These are phyloP conservation scores for Mellilla xanthometata DNA, from an alignment of 2,888 invertebrate genomes.

Conservation along the genomic window DNA sequence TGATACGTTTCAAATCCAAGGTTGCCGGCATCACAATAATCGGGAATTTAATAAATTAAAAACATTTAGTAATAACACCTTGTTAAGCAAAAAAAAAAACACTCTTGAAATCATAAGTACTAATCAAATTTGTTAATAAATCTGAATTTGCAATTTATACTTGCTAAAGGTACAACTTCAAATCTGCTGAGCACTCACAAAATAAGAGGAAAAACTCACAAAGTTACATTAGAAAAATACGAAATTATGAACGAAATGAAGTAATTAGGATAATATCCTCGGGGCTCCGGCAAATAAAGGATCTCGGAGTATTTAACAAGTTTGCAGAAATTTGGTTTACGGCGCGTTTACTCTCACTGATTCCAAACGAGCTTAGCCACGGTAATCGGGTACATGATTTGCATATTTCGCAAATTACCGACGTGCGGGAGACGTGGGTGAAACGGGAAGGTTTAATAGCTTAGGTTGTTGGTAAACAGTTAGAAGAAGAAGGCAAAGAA, in stretches of 20 bases:
- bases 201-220: slow-evolving; percentile 4
- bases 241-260: slow-evolving; percentile 11
- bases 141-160: no score
- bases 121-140: no score
- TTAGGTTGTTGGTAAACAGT: no score
- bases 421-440: background rate
- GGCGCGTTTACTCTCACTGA: slow-evolving; percentile 10
- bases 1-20: no score
- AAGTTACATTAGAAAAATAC: slow-evolving; percentile 7
- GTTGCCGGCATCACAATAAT: no score
- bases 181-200: no score
- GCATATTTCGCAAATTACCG: slow-evolving; percentile 6
- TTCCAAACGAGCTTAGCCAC: slow-evolving; percentile 4
- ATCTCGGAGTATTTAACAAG: slow-evolving; percentile 13
- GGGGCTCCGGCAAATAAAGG: slow-evolving; percentile 10
- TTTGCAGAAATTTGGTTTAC: slow-evolving; percentile 9
- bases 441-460: background rate
- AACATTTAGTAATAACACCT: no score
- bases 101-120: no score
- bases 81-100: no score
- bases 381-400: slow-evolving; percentile 4
- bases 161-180: no score
- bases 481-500: no score
- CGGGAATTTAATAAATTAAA: no score
- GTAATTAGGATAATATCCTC: slow-evolving; percentile 13